phyloP scores from a whole-genome alignment of 2,113 vertebrate species.

The Neolamprologus kungweensis region DNA sequence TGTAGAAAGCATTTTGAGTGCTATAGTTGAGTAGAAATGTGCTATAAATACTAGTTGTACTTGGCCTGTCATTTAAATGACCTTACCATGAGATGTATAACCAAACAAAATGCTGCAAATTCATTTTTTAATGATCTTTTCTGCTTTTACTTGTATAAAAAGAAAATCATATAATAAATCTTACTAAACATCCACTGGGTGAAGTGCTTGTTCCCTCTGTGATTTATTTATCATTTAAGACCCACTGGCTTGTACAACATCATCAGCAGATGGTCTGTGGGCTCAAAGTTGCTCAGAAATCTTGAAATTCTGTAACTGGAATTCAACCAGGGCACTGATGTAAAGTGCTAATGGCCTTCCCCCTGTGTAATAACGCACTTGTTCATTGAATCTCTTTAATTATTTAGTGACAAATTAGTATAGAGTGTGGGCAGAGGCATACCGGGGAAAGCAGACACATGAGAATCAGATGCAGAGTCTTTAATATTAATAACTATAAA shows the following conservation, averaged over 20 bases:
- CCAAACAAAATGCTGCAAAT: neutral
- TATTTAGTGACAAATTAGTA: conserved; percentile 39
- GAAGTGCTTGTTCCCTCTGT: neutral
- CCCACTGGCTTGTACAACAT: neutral
- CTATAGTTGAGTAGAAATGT: neutral
- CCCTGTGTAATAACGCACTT: conserved; percentile 14
- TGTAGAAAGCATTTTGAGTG: neutral
- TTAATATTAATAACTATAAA: conserved; percentile 47
- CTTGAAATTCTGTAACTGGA: neutral
- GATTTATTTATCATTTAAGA: conserved; percentile 12
- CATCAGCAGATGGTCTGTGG: neutral
- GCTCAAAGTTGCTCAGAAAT: neutral
- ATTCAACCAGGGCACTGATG: conserved; percentile 19
- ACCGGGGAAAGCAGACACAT: neutral
- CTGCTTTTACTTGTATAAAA: neutral
- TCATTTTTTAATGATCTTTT: neutral
- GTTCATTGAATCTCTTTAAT: conserved; percentile 35
- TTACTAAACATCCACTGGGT: neutral
- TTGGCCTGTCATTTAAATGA: neutral
- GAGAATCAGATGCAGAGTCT: conserved; percentile 7
- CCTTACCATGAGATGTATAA: neutral
- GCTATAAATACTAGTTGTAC: neutral
- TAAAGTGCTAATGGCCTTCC: conserved; percentile 26
- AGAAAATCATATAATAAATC: neutral
- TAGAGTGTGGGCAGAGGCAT: neutral